Percentiles rank a stretch among this genome's conserved stretches.
These are phyloP conservation scores for Hystrix brachyura DNA, from an alignment of 2,113 vertebrate species.

Conservation along the genomic window DNA sequence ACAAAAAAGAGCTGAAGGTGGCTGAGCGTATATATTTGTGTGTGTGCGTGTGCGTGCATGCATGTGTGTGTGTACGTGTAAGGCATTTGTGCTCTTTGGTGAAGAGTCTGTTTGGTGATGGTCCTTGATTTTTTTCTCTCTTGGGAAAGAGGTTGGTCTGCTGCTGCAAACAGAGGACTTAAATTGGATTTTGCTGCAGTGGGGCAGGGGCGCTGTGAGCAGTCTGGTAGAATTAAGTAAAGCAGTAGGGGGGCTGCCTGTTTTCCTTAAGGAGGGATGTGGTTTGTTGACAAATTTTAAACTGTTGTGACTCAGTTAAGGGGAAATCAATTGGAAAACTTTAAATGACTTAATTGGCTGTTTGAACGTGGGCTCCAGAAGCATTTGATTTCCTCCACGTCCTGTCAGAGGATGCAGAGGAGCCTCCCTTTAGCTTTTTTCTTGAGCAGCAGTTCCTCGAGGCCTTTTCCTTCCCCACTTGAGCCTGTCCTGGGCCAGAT, in stretches of 20 bases:
- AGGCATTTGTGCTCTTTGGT: neutral
- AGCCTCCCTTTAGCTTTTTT: neutral
- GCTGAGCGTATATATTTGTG: neutral
- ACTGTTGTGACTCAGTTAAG: slow-evolving; percentile 56
- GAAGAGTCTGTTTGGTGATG: neutral
- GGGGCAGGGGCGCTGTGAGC: neutral
- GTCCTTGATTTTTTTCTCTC: slow-evolving; percentile 7
- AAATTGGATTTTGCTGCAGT: slow-evolving; percentile 59
- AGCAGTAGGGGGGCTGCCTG: neutral
- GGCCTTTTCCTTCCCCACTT: neutral
- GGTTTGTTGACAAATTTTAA: slow-evolving; percentile 57
- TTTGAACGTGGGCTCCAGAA: neutral
- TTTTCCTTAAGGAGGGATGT: slow-evolving; percentile 32
- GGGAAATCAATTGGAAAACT: slow-evolving; percentile 70
- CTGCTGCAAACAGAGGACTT: neutral
- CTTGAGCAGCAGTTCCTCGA: neutral
- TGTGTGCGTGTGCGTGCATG: neutral
- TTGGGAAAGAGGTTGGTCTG: neutral
- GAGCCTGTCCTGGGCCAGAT: neutral
- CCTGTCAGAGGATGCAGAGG: slow-evolving; percentile 28
- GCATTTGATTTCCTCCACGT: neutral
- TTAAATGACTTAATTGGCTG: slow-evolving; percentile 18
- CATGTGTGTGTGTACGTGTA: too few relatives aligned
- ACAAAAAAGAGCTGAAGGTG: neutral
- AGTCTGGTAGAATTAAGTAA: slow-evolving; percentile 72